phyloP scores from a whole-genome alignment of 2,888 invertebrate genomes.

The Pelosia muscerda region DNA sequence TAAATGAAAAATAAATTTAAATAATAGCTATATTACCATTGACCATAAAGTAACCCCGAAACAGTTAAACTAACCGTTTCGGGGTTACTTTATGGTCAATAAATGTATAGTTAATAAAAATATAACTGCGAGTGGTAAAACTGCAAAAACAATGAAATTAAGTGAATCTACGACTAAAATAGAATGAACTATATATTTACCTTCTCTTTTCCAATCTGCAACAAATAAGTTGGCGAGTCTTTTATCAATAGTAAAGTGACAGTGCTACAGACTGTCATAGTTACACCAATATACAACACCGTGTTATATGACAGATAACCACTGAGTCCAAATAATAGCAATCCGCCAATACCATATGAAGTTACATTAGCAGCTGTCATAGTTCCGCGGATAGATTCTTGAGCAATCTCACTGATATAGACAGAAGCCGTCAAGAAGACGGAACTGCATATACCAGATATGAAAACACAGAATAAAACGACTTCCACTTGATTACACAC shows the following conservation, averaged over 20 bases:
- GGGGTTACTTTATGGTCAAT: too few species aligned
- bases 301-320: constrained; percentile 33
- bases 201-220: constrained; percentile 39
- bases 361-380: constrained; percentile 40
- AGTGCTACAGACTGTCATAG: constrained; percentile 16
- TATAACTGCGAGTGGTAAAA: too few species aligned
- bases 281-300: constrained; percentile 39
- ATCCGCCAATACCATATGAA: constrained; percentile 38
- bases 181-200: constrained; percentile 12
- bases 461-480: constrained; percentile 31
- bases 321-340: constrained; percentile 37
- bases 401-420: constrained; percentile 48
- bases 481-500: constrained; percentile 40
- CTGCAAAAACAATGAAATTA: too few species aligned
- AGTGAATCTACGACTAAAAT: too few species aligned
- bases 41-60: too few species aligned
- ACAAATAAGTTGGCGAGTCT: constrained; percentile 36
- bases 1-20: too few species aligned
- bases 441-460: constrained; percentile 41
- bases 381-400: constrained; percentile 48
- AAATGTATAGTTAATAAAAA: too few species aligned
- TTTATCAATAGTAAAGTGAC: constrained; percentile 26
- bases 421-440: constrained; percentile 36
- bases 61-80: too few species aligned
- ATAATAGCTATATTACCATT: too few species aligned